Conservation (phyloP, 2,113 vertebrate genomes). For the Catagonus wagneri region DNA sequence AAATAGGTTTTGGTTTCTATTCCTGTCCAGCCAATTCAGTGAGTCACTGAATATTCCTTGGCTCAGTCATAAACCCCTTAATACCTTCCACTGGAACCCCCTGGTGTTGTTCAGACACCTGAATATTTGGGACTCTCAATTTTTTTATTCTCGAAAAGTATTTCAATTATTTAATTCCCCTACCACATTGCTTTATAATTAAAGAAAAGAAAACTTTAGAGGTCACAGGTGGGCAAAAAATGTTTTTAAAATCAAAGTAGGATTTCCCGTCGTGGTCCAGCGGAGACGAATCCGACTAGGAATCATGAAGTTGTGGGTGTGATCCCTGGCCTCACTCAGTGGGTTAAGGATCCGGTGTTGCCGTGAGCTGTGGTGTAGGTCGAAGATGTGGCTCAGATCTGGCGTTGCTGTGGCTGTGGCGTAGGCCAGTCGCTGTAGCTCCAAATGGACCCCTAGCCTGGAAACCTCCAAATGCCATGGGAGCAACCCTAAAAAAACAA, state of each 20-base stretch:
- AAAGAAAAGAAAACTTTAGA: neutral
- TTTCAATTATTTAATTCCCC: neutral
- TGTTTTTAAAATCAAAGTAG: neutral
- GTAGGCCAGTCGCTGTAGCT: no score
- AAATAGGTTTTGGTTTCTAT: conserved; percentile 65
- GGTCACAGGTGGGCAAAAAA: neutral
- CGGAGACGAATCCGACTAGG: no score
- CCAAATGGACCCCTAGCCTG: no score
- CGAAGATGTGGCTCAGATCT: no score
- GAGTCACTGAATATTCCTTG: conserved; percentile 60
- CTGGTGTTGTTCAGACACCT: neutral
- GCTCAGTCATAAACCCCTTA: neutral
- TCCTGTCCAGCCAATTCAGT: conserved; percentile 22
- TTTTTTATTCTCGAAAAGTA: neutral
- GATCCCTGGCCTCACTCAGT: no score
- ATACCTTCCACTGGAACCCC: neutral
- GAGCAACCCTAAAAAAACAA: no score
- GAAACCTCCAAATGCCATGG: no score
- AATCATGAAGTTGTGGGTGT: no score
- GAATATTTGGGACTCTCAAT: neutral
- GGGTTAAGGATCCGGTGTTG: no score
- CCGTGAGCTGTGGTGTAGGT: no score
- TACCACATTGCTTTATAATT: neutral
- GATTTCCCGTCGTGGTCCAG: no score
- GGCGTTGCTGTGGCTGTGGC: no score